Evolutionary conservation across 2,797 vertebrate species (phyloP), one percentile per base, ranked within the genome.

Genomic region (Sebastes kiyomatsui): DNA sequence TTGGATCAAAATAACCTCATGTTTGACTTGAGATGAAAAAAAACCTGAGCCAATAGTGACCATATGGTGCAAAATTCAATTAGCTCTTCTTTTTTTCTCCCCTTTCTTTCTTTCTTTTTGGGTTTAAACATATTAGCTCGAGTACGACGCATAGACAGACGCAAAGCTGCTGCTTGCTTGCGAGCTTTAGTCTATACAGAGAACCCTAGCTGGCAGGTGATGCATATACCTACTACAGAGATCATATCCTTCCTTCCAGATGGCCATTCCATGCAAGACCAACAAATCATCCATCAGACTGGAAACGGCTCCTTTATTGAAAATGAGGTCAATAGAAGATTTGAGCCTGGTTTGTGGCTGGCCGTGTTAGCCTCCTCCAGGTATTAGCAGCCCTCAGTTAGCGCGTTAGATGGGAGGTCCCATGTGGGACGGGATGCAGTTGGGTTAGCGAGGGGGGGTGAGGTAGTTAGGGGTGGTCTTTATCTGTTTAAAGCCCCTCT

Each of bases 251-350:
- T 94, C 92, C 88, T 90, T 94, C 74, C 87, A 96, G 95, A 95
- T 95, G 95, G 95, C 85, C 86, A 82, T 94, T 91, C 94, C 92
- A 94, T 83, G 91, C 93, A 92, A 90, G 87, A 95, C 92, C 93
- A 95, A 90, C 82, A 82, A 96, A 96, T 97, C 95, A 93, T 94
- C 87, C 84, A 95, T 95, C 87, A 84, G 61, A 96, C 93, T 91
- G 93, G 88, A 96, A 96, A 94, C 84, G 89, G 92, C 91, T 94
- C 90, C 93, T 93, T 94, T 93, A 95, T 95, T 97, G 96, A 97
- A 97, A 97, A 96, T 93, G 94, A 90, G 89, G 96, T 96, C 97
- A 97, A 97, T 95, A 95, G 96, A 96, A 97, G 96, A 95, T 93
- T 95, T 94, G 93, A 94, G 94, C 94, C 92, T 94, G 90, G 93